These are phyloP conservation scores for Aspiorhynchus laticeps DNA, from an alignment of 2,113 vertebrate genomes.

Conservation along the genomic window DNA sequence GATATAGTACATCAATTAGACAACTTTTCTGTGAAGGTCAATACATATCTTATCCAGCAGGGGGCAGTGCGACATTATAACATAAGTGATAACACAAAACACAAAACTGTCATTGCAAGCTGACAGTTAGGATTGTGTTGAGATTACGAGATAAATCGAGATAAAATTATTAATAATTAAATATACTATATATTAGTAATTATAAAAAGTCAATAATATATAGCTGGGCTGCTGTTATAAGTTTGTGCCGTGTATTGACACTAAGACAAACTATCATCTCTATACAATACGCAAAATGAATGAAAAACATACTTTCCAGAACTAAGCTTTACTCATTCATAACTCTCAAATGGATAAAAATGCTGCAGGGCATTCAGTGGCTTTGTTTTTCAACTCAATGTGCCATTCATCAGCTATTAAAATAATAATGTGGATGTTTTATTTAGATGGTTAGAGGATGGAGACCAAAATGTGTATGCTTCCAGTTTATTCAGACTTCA, in stretches of 20 bases:
- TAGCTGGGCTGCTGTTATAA: neutral
- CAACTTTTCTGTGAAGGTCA: neutral
- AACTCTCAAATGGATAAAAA: neutral
- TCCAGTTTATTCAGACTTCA: neutral
- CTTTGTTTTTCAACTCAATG: neutral
- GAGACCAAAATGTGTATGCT: no score
- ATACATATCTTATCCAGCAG: constrained; percentile 55
- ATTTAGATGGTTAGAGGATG: neutral
- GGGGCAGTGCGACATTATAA: constrained; percentile 51
- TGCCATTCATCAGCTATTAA: neutral
- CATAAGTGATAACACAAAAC: neutral
- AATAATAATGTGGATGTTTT: neutral
- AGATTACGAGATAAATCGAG: neutral
- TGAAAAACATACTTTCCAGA: neutral
- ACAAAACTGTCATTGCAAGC: neutral
- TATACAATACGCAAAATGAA: no score
- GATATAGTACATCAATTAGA: neutral
- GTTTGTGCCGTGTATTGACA: neutral
- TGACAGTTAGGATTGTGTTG: neutral
- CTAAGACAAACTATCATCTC: no score
- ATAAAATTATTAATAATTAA: no score
- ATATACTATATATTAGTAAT: neutral
- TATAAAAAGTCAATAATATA: no score
- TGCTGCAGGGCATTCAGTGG: neutral
- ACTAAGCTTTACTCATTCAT: neutral